Base-by-base conservation (phyloP, 2,888 invertebrate genomes). In the Cephus rjabovi region DNA sequence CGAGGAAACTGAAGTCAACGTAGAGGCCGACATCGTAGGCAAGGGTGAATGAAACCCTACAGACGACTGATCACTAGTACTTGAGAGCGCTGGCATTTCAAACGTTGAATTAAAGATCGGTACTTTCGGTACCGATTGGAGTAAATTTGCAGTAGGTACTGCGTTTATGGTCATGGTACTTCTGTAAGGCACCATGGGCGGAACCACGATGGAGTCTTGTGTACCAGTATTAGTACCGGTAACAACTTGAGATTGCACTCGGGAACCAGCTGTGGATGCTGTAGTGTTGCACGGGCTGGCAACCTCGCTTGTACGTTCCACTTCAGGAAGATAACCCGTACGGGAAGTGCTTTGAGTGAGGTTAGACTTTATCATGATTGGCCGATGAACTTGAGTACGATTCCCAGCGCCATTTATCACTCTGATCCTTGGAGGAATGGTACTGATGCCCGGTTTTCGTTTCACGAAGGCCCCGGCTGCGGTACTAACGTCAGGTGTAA, bases 81-180 rank as follows among this genome's bases (percentile, higher is more conserved):
- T 71, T 33, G 33, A 31, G 23, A 71, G 71, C 71, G 71, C 31
- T 30, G 71, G 33, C 34, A 71, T 31, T 71, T 71, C 34, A 15
- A 31, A 31, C 12, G 71, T 35, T 15, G 74, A n/a, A 34, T 33
- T 34, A 15, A 34, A 34, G 0, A 74, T 30, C 35, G 34, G 74
- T 34, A 30, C 35, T 34, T 35, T 74, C 34, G 30, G 30, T 74
- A 30, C 78, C 34, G 77, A 78, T 68, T 87, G 87, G 15, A 89
- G 75, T 12, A 89, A 73, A 78, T 86, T 84, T 4, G 85, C 84
- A 23, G 86, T 84, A 1, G 88, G 86, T 30, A 88, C 82, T 0
- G 88, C 84, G 80, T 84, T 88, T 12, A 87, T 84, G 30, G 84
- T 77, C 33, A 83, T 81, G 1, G 81, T 37, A 34, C 79, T 83